A percentile compares a stretch with the other conserved stretches of the same genome.
phyloP scores from a whole-genome alignment of 2,113 vertebrate genomes.

The Chionodraco myersi region DNA sequence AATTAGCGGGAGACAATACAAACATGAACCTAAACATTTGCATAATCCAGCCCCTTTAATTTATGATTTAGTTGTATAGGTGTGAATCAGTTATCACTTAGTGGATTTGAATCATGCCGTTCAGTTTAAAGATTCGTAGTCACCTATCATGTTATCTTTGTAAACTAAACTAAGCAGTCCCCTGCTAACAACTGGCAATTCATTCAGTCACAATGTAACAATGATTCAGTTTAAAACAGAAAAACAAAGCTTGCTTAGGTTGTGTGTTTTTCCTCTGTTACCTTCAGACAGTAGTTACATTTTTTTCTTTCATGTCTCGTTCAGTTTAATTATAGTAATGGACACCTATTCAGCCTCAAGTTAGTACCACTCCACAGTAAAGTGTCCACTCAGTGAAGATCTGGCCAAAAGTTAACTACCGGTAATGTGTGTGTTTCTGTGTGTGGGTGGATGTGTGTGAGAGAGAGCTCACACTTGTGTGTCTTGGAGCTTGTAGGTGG shows the following conservation, averaged over 20 bases:
- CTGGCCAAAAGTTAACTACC: too few relatives aligned
- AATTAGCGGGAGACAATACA: too few relatives aligned
- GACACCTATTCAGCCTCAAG: constrained; percentile 5
- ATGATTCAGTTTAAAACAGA: neutral
- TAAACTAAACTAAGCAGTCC: constrained; percentile 1
- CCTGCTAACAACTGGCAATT: neutral
- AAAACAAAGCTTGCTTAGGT: neutral
- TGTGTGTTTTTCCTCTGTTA: neutral
- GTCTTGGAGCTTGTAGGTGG: constrained; percentile 74
- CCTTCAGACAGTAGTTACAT: constrained; percentile 8
- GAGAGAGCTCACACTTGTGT: constrained; percentile 25
- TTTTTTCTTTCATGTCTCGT: constrained; percentile 6
- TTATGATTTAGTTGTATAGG: neutral
- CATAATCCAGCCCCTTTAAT: too few relatives aligned
- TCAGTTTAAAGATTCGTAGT: neutral
- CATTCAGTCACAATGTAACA: neutral
- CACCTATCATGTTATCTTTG: neutral
- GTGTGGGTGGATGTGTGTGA: constrained; percentile 16
- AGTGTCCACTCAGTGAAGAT: constrained; percentile 39
- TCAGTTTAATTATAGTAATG: constrained; percentile 25
- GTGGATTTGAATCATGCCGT: neutral
- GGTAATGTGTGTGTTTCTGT: constrained; percentile 8
- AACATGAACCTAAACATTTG: too few relatives aligned
- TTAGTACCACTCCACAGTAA: constrained; percentile 5
- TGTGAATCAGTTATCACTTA: neutral